Percentiles rank a stretch among this genome's conserved stretches.
Conservation (phyloP, 2,113 vertebrate genomes). For the Anhinga anhinga region DNA sequence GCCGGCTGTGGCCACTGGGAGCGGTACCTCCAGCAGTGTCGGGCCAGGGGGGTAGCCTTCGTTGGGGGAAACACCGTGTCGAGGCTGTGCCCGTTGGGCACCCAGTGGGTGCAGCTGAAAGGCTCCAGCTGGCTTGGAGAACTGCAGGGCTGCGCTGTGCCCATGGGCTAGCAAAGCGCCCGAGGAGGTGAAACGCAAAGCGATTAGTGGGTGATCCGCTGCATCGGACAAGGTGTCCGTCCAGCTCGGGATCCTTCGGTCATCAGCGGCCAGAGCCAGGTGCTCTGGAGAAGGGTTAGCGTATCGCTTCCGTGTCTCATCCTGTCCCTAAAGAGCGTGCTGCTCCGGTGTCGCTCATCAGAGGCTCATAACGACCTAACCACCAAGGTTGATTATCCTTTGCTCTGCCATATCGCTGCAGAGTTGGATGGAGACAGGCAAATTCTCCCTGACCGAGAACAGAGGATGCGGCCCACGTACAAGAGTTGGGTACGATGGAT, state of each 20-base stretch:
- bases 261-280: background rate
- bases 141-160: background rate
- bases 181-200: background rate
- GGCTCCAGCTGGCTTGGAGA: background rate
- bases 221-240: background rate
- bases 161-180: background rate
- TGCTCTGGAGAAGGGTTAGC: background rate
- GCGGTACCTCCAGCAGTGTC: too few relatives aligned
- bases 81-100: background rate
- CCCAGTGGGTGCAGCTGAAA: background rate
- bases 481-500: background rate
- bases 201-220: background rate
- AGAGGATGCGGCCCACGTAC: fast-evolving
- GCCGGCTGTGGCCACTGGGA: too few relatives aligned
- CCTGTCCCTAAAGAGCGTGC: background rate
- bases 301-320: background rate
- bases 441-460: background rate
- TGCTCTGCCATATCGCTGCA: background rate
- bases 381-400: background rate
- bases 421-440: background rate
- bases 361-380: background rate
- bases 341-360: background rate
- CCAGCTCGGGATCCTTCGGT: background rate
- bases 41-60: background rate
- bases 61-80: background rate